Conservation (phyloP, 2,888 invertebrate species). For the Hoplodrina ambigua region DNA sequence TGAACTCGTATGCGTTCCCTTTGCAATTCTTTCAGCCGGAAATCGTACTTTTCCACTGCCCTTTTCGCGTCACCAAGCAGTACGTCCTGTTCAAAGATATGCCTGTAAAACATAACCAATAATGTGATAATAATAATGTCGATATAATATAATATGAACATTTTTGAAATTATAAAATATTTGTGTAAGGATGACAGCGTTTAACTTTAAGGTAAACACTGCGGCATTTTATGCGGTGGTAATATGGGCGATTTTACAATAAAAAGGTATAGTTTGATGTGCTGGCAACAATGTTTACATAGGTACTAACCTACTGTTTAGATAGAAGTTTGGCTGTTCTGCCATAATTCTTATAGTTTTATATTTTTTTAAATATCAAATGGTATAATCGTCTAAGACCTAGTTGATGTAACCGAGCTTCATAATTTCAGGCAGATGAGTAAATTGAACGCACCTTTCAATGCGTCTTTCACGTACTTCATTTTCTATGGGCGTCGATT, state of each 20-base stretch:
- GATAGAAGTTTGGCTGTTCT: not conserved
- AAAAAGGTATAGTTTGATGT: no score
- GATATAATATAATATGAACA: not conserved
- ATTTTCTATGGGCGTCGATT: slow-evolving; percentile 87
- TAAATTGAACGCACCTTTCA: slow-evolving; percentile 76
- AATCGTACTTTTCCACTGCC: slow-evolving; percentile 92
- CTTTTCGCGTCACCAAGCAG: slow-evolving; percentile 91
- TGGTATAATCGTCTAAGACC: not conserved
- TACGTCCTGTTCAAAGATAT: slow-evolving; percentile 92
- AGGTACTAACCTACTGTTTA: not conserved
- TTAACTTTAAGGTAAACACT: no score
- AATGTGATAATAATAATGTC: not conserved
- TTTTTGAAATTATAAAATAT: not conserved
- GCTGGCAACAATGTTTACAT: no score
- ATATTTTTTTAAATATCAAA: no score
- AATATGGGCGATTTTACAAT: no score
- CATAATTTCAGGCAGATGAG: not conserved
- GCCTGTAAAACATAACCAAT: slow-evolving; percentile 71
- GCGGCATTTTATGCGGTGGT: no score
- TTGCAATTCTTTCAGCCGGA: slow-evolving; percentile 89
- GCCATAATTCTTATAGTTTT: not conserved
- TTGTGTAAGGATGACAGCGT: not conserved
- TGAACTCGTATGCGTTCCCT: slow-evolving; percentile 91
- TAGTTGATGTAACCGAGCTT: not conserved
- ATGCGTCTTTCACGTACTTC: slow-evolving; percentile 90